Conservation (phyloP, 2,113 vertebrate genomes). For the Brienomyrus brachyistius region DNA sequence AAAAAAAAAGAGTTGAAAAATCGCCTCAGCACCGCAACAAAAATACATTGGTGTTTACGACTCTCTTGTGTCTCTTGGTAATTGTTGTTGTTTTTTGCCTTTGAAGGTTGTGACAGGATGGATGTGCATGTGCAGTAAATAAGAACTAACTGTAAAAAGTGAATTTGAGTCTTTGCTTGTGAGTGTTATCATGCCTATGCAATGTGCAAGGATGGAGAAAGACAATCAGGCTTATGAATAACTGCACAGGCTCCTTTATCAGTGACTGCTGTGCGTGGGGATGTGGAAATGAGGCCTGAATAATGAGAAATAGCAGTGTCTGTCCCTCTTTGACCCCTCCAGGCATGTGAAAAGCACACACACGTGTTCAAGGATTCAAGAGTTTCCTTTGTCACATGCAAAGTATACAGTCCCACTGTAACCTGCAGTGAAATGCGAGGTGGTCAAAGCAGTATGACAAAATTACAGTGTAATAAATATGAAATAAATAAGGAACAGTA, state of each 20-base stretch:
- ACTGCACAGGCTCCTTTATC: not conserved
- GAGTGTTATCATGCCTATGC: not conserved
- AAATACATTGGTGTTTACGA: not conserved
- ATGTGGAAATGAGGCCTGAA: not conserved
- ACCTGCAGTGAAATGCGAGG: not conserved
- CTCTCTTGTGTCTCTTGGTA: not conserved
- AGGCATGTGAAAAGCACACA: not conserved
- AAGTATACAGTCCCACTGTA: not conserved
- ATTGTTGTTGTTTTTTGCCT: not conserved
- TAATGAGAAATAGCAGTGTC: not conserved
- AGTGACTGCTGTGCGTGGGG: not conserved
- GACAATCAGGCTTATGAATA: constrained; percentile 7
- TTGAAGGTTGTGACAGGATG: constrained; percentile 1
- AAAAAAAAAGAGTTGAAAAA: not conserved
- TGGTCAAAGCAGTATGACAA: not conserved
- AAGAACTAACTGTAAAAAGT: not conserved
- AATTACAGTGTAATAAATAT: not conserved
- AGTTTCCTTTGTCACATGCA: not conserved
- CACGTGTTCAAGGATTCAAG: not conserved
- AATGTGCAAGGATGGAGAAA: not conserved
- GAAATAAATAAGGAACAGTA: not conserved
- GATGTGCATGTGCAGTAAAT: not conserved
- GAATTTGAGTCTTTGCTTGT: not conserved
- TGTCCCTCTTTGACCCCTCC: not conserved
- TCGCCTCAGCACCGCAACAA: not conserved